Percentiles rank a stretch among this genome's conserved stretches.
Conservation (phyloP, 2,113 vertebrate species). For the Silurus glanis region DNA sequence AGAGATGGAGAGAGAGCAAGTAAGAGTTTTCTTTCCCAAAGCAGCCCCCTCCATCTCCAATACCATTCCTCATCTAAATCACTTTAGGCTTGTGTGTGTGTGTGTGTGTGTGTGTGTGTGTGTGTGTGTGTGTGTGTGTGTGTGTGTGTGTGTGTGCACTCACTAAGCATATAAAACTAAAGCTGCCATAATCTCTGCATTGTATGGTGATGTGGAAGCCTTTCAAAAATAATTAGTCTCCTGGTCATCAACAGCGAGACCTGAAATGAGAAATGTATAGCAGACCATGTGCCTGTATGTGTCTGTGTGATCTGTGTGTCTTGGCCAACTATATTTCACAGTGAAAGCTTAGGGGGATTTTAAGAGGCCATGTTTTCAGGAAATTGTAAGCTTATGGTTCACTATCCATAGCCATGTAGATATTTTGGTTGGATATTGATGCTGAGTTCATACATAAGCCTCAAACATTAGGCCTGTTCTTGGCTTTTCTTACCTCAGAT, state of each 20-base stretch:
- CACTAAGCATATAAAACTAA: conserved; percentile 35
- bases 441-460: conserved; percentile 29
- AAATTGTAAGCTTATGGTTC: conserved; percentile 49
- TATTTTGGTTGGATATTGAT: conserved; percentile 40
- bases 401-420: conserved; percentile 19
- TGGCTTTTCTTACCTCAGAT: conserved; percentile 24
- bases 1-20: neutral
- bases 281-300: conserved; percentile 17
- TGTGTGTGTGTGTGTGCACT: neutral
- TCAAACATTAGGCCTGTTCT: conserved; percentile 2
- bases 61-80: conserved; percentile 3
- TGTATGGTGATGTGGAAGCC: conserved; percentile 36
- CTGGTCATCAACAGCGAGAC: conserved; percentile 7
- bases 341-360: conserved; percentile 46
- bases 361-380: conserved; percentile 45
- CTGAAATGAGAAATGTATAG: conserved; percentile 9
- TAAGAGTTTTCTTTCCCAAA: conserved; percentile 28
- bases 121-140: conserved; percentile 4
- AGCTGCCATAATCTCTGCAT: conserved; percentile 34
- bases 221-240: conserved; percentile 29
- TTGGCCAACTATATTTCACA: conserved; percentile 35
- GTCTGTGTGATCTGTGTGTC: conserved; percentile 13
- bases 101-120: conserved; percentile 20
- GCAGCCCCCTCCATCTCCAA: neutral
- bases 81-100: conserved; percentile 24